Percentiles rank a stretch among this genome's conserved stretches.
phyloP scores from a whole-genome alignment of 2,113 vertebrate genomes.

The Polypterus bichir region DNA sequence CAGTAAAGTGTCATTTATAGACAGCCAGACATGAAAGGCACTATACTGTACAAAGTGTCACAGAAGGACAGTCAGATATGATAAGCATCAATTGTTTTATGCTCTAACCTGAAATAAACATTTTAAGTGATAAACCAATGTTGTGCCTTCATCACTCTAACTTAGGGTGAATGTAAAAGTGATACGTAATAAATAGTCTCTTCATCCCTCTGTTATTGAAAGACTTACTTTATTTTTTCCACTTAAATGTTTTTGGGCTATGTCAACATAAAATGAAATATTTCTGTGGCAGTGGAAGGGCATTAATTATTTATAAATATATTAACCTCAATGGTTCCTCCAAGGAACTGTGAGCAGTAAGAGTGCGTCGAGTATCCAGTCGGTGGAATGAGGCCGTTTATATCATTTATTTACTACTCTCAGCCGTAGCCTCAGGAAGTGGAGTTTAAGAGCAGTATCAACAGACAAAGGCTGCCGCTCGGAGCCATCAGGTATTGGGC shows the following conservation, averaged over 20 bases:
- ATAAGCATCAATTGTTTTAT: too few relatives aligned
- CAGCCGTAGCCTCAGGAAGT: conserved; percentile 42
- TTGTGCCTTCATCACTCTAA: too few relatives aligned
- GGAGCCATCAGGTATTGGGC: conserved; percentile 47
- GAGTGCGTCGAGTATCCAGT: conserved; percentile 17
- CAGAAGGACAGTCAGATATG: too few relatives aligned
- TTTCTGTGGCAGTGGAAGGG: conserved; percentile 13
- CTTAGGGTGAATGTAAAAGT: too few relatives aligned
- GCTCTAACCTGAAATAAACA: too few relatives aligned
- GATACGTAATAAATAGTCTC: too few relatives aligned
- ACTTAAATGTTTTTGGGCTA: not conserved
- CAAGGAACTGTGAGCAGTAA: conserved; percentile 27
- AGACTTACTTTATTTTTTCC: too few relatives aligned
- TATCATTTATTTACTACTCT: conserved; percentile 63
- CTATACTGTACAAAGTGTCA: too few relatives aligned
- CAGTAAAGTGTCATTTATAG: too few relatives aligned
- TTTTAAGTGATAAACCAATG: too few relatives aligned
- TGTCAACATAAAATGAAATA: conserved; percentile 20
- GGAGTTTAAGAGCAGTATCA: conserved; percentile 64
- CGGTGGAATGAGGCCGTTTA: conserved; percentile 37
- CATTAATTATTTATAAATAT: conserved; percentile 47
- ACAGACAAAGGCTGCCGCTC: conserved; percentile 60
- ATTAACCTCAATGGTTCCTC: conserved; percentile 44
- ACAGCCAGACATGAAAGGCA: too few relatives aligned
- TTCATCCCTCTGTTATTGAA: too few relatives aligned